Evolutionary conservation across 1,140 invertebrate species (phyloP).

Genomic region (Euborellia annulipes): DNA sequence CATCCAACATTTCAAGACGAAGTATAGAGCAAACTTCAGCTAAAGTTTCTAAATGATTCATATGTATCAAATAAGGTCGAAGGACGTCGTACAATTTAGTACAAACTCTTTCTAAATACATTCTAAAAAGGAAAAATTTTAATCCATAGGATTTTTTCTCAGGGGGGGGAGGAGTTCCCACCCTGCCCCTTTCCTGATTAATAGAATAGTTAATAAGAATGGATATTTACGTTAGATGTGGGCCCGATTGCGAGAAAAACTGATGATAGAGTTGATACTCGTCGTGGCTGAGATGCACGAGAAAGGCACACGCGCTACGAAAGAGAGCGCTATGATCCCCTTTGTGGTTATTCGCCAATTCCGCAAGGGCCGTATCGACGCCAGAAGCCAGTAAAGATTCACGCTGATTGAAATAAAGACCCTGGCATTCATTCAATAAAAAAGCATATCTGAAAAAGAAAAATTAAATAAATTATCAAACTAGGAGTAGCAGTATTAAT

Average conservation of each 20-base stretch:
- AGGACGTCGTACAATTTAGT: constrained; percentile 82
- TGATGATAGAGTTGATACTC: constrained; percentile 79
- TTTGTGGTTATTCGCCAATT: constrained; percentile 48
- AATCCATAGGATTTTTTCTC: too few species aligned
- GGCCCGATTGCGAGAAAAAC: constrained; percentile 59
- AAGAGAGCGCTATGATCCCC: constrained; percentile 79
- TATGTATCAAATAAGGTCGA: constrained; percentile 89
- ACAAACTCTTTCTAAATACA: constrained; percentile 72
- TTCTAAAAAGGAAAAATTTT: constrained; percentile 35
- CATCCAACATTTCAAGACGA: constrained; percentile 84
- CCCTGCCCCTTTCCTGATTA: too few species aligned
- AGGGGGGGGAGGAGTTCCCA: too few species aligned
- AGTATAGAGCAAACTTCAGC: constrained; percentile 93
- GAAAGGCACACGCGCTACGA: constrained; percentile 71
- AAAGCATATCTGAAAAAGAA: constrained; percentile 44
- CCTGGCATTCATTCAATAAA: constrained; percentile 65
- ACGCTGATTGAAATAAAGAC: constrained; percentile 66
- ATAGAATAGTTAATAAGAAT: neutral
- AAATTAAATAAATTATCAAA: constrained; percentile 6
- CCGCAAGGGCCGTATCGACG: constrained; percentile 55
- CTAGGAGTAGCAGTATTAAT: neutral
- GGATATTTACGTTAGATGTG: constrained; percentile 44
- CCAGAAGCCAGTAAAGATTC: constrained; percentile 56
- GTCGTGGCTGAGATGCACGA: constrained; percentile 83
- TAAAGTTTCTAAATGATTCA: constrained; percentile 93